These are phyloP conservation scores for Rana temporaria DNA, from an alignment of 2,113 vertebrate genomes.

Conservation along the genomic window DNA sequence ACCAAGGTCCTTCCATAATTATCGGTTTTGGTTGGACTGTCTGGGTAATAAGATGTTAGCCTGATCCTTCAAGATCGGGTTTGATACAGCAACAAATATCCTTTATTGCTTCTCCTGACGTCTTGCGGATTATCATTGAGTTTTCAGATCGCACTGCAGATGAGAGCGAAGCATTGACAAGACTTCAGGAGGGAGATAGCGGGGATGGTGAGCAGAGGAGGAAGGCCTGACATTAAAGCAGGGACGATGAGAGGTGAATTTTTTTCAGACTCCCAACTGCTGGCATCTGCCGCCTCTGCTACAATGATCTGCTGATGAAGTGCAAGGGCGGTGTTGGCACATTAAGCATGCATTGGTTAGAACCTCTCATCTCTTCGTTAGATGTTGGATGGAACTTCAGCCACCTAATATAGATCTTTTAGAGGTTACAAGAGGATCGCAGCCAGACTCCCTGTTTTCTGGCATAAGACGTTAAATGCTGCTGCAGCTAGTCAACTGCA, in stretches of 20 bases:
- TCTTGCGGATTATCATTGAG: background rate
- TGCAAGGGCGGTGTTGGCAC: slow-evolving; percentile 20
- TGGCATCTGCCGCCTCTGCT: slow-evolving; percentile 30
- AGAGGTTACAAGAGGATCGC: background rate
- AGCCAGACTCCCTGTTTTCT: background rate
- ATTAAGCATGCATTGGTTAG: slow-evolving; percentile 15
- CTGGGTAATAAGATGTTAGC: no score
- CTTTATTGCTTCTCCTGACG: no score
- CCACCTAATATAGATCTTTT: background rate
- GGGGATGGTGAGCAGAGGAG: background rate
- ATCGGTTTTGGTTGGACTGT: no score
- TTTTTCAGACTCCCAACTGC: background rate
- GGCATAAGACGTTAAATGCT: background rate
- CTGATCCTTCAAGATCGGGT: no score
- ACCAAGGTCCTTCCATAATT: no score
- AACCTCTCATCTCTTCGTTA: slow-evolving; percentile 28
- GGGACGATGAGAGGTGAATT: no score
- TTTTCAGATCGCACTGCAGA: background rate
- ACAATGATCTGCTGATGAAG: slow-evolving; percentile 11
- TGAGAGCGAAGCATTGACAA: background rate
- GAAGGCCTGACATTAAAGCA: background rate
- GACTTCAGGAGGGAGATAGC: background rate
- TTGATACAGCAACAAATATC: no score
- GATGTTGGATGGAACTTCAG: slow-evolving; percentile 37
- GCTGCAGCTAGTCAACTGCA: background rate